These are phyloP conservation scores for Bettongia penicillata DNA, from an alignment of 2,113 vertebrate species.

Conservation along the genomic window DNA sequence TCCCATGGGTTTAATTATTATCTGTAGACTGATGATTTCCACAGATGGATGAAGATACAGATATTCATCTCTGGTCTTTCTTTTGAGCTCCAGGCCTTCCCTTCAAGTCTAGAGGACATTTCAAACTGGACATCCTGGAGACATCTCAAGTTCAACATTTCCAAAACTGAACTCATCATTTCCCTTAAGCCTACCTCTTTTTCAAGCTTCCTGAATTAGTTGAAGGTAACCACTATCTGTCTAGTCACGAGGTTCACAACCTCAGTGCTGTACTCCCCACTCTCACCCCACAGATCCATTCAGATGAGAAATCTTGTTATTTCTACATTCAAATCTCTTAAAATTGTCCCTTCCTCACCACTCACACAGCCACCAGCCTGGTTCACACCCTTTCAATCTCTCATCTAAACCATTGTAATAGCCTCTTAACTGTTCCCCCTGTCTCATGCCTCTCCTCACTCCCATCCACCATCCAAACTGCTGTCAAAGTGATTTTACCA, in stretches of 20 bases:
- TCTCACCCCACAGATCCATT: background rate
- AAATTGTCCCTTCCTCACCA: background rate
- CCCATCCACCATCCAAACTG: background rate
- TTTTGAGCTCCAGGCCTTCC: too few relatives aligned
- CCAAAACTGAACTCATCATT: background rate
- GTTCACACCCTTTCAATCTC: background rate
- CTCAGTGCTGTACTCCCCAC: background rate
- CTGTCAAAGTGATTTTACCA: background rate
- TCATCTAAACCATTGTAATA: background rate
- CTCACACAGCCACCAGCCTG: background rate
- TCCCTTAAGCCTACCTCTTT: background rate
- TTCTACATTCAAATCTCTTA: background rate
- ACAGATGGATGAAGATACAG: too few relatives aligned
- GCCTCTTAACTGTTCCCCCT: background rate
- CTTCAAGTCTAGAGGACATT: background rate
- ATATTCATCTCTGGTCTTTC: background rate
- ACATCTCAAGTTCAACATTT: background rate
- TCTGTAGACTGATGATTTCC: background rate
- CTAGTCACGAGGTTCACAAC: background rate
- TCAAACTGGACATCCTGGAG: background rate
- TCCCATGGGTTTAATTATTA: background rate
- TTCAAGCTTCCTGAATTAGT: background rate
- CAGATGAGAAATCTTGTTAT: background rate
- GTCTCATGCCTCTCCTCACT: background rate
- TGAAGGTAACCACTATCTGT: background rate